Base-by-base conservation (phyloP, 2,113 vertebrate species). In the Vulpes lagopus region DNA sequence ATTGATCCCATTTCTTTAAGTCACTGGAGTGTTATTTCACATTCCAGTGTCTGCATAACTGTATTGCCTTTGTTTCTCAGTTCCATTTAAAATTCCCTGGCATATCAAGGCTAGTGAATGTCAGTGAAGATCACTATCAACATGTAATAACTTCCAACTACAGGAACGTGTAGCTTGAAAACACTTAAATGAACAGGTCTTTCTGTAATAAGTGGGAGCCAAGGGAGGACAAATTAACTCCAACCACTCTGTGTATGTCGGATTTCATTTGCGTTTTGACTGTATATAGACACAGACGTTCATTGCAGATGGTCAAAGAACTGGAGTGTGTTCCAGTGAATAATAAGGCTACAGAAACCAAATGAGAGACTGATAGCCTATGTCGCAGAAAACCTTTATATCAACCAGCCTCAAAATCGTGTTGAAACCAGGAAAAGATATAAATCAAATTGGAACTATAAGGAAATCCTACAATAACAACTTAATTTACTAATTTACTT, bases 241-340 rank as follows among this genome's bases (percentile, higher is more conserved):
- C 92, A 95, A 95, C 94, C 55, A 86, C 55, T 93, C 92, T 81
- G 12, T 91, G 35, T 95, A 92, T 97, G 97, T 98, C 97, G 98
- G 97, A 92, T 98, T 98, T 97, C 98, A 98, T 99, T 84, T 98
- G 87, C 88, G 86, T 62, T 97, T 98, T 95, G 97, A 89, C 84
- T 95, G 51, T 85, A 43, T 0, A 0, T 32, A 94, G 80, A 80
- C 87, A 78, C 53, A 85, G 92, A 87, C 97, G 96, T 60, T 73
- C 64, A 97, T 95, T 83, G 91, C 55, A 97, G 89, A 86, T 95
- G 96, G 95, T 96, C 93, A 98, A 97, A 55, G 55, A 94, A 88
- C 17, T 65, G 94, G n/a, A 90, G 96, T 89, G 60, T 95, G 20
- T 93, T 91, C 27, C 84, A 79, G 19, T 94, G 94, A 98, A 89